A percentile compares a stretch with the other conserved stretches of the same genome.
phyloP scores from a whole-genome alignment of 1,140 invertebrate species.

The fruit fly (Drosophila melanogaster) region Release_6_plus_ISO1_MT NT_033777.3:6427001-6427500 shows the following conservation, averaged over 20 bases:
- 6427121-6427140: conserved; percentile 1
- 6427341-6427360: conserved; percentile 46
- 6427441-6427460: conserved; percentile 55
- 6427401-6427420: conserved; percentile 61
- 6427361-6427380: conserved; percentile 19
- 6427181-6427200: conserved; percentile 30
- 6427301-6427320: conserved; percentile 17
- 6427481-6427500: conserved; percentile 11
- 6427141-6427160: background rate
- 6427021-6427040: no score
- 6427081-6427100: no score
- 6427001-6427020: no score
- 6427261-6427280: conserved; percentile 72
- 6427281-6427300: conserved; percentile 51
- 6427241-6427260: conserved; percentile 49
- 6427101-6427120: no score
- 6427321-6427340: conserved; percentile 22
- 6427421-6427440: conserved; percentile 58
- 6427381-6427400: conserved; percentile 57
- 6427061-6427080: no score
- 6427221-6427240: conserved; percentile 47
- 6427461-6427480: conserved; percentile 10
- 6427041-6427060: no score
- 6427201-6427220: conserved; percentile 64
- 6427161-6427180: conserved; percentile 12